Evolutionary conservation across 64 coral and sea anemone species (phyloP).

Genomic region (Porites australiensis): DNA sequence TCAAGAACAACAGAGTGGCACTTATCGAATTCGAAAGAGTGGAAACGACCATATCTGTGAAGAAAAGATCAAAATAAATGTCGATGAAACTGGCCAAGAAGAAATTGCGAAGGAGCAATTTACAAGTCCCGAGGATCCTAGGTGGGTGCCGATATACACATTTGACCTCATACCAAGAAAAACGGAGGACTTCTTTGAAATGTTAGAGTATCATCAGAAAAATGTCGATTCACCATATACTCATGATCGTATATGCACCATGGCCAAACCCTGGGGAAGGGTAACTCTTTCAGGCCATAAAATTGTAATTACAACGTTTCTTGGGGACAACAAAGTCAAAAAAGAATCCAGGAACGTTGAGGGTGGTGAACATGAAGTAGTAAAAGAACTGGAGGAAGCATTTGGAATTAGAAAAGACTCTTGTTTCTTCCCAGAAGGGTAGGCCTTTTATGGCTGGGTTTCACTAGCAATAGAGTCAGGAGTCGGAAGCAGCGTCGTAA

Average conservation of each 20-base stretch:
- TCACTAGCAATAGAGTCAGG: too few relatives aligned
- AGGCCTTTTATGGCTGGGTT: too few relatives aligned
- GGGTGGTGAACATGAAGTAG: slow-evolving; percentile 15
- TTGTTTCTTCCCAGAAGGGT: too few relatives aligned
- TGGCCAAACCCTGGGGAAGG: slow-evolving; percentile 59
- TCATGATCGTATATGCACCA: slow-evolving; percentile 28
- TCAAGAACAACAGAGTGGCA: slow-evolving; percentile 49
- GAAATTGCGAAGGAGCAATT: neutral
- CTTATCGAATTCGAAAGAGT: slow-evolving; percentile 55
- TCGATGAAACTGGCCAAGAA: slow-evolving; percentile 38
- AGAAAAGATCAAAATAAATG: slow-evolving; percentile 7
- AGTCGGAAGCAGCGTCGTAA: too few relatives aligned
- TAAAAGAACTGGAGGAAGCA: slow-evolving; percentile 29
- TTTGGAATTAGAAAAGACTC: neutral
- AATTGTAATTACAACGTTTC: slow-evolving; percentile 30
- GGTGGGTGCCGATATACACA: neutral
- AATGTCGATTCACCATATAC: slow-evolving; percentile 39
- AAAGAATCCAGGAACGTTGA: slow-evolving; percentile 16
- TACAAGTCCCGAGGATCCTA: neutral
- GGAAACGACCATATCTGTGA: slow-evolving; percentile 18
- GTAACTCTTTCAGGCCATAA: slow-evolving; percentile 11
- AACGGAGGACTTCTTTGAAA: neutral
- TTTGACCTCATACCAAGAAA: slow-evolving; percentile 25
- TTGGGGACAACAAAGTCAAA: slow-evolving; percentile 55
- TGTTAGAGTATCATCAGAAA: slow-evolving; percentile 33